phyloP scores from a whole-genome alignment of 35 echinoderm and acorn worm species.

The Eucidaris tribuloides region DNA sequence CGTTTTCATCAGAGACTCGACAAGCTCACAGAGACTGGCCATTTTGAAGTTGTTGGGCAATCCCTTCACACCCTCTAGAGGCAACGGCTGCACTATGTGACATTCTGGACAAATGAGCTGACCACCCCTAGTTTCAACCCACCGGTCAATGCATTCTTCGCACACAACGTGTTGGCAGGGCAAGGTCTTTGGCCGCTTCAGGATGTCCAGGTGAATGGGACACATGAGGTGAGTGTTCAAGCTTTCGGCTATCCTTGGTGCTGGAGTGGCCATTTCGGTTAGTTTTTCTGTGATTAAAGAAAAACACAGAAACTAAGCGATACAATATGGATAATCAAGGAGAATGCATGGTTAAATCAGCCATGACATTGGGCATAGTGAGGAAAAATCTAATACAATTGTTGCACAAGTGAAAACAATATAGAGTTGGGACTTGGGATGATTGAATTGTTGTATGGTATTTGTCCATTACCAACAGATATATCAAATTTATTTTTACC shows the following conservation, averaged over 20 bases:
- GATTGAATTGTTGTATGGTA: no score
- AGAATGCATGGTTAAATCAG: no score
- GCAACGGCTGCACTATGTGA: conserved; percentile 15
- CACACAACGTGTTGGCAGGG: conserved; percentile 70
- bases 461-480: no score
- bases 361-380: no score
- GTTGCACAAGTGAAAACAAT: no score
- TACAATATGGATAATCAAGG: no score
- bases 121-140: conserved; percentile 31
- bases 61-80: conserved; percentile 22
- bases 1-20: background rate
- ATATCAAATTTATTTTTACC: no score
- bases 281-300: no score
- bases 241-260: background rate
- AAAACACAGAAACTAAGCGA: no score
- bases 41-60: conserved; percentile 62
- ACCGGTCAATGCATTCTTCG: conserved; percentile 56
- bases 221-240: conserved; percentile 40
- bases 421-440: no score
- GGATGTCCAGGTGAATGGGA: conserved; percentile 58
- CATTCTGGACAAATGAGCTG: conserved; percentile 55
- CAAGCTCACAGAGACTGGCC: conserved; percentile 16
- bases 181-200: conserved; percentile 54
- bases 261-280: conserved; percentile 21
- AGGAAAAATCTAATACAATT: no score